Conservation (phyloP, 1,140 invertebrate species). For the Pissodes strobi region DNA sequence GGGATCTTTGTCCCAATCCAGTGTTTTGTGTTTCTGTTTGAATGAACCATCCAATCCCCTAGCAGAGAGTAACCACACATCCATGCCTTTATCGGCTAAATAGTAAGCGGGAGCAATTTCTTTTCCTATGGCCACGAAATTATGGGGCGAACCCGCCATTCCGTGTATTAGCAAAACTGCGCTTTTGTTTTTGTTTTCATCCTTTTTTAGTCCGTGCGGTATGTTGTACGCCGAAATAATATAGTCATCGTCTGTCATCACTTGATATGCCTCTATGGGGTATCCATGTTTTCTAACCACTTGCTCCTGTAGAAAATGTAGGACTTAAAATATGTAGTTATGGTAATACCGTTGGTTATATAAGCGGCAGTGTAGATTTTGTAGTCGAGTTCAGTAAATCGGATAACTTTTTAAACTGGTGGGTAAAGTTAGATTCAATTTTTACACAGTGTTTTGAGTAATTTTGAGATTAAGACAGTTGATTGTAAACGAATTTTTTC, state of each 20-base stretch:
- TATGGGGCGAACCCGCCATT: constrained; percentile 49
- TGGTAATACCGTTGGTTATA: too few species aligned
- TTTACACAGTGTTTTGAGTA: too few species aligned
- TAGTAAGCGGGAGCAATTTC: constrained; percentile 59
- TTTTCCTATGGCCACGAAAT: constrained; percentile 37
- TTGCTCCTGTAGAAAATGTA: constrained; percentile 10
- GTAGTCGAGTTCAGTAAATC: too few species aligned
- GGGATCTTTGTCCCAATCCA: constrained; percentile 53
- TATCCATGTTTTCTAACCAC: constrained; percentile 56
- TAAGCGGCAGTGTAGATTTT: too few species aligned
- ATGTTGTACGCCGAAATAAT: constrained; percentile 65
- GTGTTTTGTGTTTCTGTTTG: constrained; percentile 60
- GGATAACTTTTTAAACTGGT: too few species aligned
- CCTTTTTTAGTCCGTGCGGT: constrained; percentile 56
- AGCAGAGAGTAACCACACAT: constrained; percentile 70
- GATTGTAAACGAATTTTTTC: too few species aligned
- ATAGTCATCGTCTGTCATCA: constrained; percentile 66
- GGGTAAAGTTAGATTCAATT: too few species aligned
- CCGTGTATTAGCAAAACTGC: constrained; percentile 57
- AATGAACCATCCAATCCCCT: constrained; percentile 63
- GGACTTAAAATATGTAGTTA: too few species aligned
- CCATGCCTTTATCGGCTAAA: constrained; percentile 65
- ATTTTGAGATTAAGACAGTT: too few species aligned
- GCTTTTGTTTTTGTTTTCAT: constrained; percentile 4
- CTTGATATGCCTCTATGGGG: constrained; percentile 60